A percentile compares a stretch with the other conserved stretches of the same genome.
phyloP scores from a whole-genome alignment of 1,140 invertebrate genomes.

The Colletes gigas region DNA sequence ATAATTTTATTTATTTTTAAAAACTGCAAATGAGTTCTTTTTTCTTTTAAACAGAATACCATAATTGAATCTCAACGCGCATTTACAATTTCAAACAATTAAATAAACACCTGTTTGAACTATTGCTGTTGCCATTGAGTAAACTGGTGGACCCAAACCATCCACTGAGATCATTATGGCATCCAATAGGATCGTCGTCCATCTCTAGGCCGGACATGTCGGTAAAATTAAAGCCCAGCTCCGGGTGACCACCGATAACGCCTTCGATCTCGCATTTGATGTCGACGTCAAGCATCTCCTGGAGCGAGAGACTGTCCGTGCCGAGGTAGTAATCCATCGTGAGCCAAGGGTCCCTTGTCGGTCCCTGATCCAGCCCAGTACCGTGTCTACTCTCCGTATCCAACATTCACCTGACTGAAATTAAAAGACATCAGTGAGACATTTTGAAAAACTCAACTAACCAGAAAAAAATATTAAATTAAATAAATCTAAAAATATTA shows the following conservation, averaged over 20 bases:
- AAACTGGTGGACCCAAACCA: constrained; percentile 85
- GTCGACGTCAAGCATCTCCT: constrained; percentile 90
- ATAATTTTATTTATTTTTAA: no score
- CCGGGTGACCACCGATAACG: constrained; percentile 84
- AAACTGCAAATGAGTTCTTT: no score
- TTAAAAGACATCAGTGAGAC: no score
- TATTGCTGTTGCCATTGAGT: constrained; percentile 78
- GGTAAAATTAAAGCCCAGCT: constrained; percentile 83
- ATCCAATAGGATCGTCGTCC: constrained; percentile 83
- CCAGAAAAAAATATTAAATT: no score
- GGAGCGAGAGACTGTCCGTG: constrained; percentile 84
- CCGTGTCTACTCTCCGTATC: constrained; percentile 79
- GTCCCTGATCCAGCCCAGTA: constrained; percentile 78
- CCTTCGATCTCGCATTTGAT: constrained; percentile 91
- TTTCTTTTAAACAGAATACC: no score
- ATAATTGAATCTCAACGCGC: no score
- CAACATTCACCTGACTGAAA: constrained; percentile 80
- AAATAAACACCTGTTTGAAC: constrained; percentile 73
- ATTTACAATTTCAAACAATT: no score
- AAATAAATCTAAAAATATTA: no score
- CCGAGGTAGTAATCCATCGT: constrained; percentile 83
- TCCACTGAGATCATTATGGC: constrained; percentile 81
- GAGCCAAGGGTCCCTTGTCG: constrained; percentile 78
- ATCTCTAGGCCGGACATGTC: constrained; percentile 86
- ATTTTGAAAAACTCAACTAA: no score